Evolutionary conservation across 1,140 invertebrate genomes (phyloP), one percentile per base, ranked within the genome.

Genomic region (Telenomus remus): DNA sequence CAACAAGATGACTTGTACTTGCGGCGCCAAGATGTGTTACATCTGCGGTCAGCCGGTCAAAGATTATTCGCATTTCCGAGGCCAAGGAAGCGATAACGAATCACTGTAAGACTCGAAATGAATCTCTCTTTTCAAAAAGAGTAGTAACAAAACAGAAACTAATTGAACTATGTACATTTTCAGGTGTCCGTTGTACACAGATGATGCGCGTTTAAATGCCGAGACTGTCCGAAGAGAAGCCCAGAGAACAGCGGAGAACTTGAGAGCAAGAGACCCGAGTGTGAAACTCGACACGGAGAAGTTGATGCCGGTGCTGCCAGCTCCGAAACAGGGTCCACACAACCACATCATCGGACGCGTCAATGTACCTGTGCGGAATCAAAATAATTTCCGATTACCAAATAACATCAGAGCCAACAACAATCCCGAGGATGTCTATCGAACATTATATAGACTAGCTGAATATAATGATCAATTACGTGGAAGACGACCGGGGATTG

Each of bases 1-100:
- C 77, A 94, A 94, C 74, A 93, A 92, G 80, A 94, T 94, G 89
- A 90, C 87, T 1, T 94, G 93, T 84, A 39, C 82, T 0, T 94
- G 93, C 87, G 92, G 92, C 0, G 91, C 91, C 1, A 85, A 80
- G 6, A 93, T 92, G 90, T 94, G 93, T 80, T 94, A 94, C 77
- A 79, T 93, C 4, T 94, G 93, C 78, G 85, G 90, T 35, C 70
- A 89, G 78, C 88, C 89, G 3, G 85, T 92, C 10, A 88, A 82
- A 39, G 88, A 89, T 80, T 93, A 94, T 77, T 64, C 76, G 2
- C 93, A 93, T 82, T 94, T 93, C 81, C 82, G 87, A 65, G 87
- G 87, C 15, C 81, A 88, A 72, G 87, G 87, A 44, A 83, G 82
- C 1, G 60, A 70, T 33, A 63, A 27, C 19, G 19, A 27, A 27